Conservation (phyloP, 2,888 invertebrate genomes). For the Gymnoscelis rufifasciata region DNA sequence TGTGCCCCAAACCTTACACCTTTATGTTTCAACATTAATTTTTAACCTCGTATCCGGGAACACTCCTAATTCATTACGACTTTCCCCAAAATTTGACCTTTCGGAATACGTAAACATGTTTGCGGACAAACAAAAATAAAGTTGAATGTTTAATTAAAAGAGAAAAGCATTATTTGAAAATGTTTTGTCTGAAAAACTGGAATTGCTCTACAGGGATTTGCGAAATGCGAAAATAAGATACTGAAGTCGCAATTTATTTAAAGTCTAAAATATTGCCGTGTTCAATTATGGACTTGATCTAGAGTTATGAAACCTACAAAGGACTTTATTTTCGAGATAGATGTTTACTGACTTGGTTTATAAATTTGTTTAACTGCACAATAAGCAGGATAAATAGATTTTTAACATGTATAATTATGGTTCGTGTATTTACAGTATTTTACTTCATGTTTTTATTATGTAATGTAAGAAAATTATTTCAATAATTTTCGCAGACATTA, state of each 20-base stretch:
- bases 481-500: too few relatives aligned
- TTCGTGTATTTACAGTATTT: too few relatives aligned
- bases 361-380: too few relatives aligned
- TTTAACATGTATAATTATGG: too few relatives aligned
- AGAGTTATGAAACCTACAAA: neutral
- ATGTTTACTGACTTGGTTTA: too few relatives aligned
- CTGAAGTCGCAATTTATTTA: conserved; percentile 21
- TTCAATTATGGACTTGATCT: neutral
- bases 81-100: conserved; percentile 17
- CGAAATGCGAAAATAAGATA: conserved; percentile 35
- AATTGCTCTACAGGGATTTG: conserved; percentile 34
- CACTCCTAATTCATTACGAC: conserved; percentile 22
- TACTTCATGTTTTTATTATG: too few relatives aligned
- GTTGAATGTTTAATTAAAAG: conserved; percentile 39
- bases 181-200: conserved; percentile 32
- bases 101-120: conserved; percentile 16
- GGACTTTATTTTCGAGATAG: too few relatives aligned
- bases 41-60: conserved; percentile 19
- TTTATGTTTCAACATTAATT: conserved; percentile 14
- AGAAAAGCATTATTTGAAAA: conserved; percentile 22
- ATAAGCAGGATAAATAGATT: too few relatives aligned
- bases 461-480: too few relatives aligned
- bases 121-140: conserved; percentile 26
- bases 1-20: conserved; percentile 1
- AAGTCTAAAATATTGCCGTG: conserved; percentile 2